Base-by-base conservation (phyloP, 2,113 vertebrate species). In the Channa argus region DNA sequence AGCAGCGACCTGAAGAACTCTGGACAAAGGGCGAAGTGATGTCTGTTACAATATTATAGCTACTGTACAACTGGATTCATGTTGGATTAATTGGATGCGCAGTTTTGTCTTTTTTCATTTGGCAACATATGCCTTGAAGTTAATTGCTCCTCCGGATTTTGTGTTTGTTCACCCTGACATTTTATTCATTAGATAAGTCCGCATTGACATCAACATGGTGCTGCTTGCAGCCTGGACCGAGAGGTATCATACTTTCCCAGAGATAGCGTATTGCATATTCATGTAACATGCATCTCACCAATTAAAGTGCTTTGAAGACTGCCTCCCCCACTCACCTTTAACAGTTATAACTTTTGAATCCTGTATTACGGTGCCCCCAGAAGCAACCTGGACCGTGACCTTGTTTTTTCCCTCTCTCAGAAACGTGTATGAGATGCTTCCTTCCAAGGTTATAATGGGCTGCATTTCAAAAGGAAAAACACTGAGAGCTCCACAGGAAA, bases 361-460 rank as follows among this genome's bases (percentile, higher is more conserved):
- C 82, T 99, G 97, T 77, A 97, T 95, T 52, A 99, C 94, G 41
- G 89, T 90, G 74, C 87, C 96, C 59, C 96, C 97, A 1, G 95
- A 95, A 46, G 97, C 93, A 59, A 99, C 96, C 63, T 99, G 97
- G 64, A 98, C 96, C 0, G 96, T 98, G 88, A 99, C 94, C 60
- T 94, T 94, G 79, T 95, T 96, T 77, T 92, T 93, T 47, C 97
- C 97, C 71, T 96, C 95, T n/a, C 54, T 86, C 1, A 80, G 74
- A 77, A 99, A 98, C 0, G 83, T 84, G 88, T 96, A 94, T 0
- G 97, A 96, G 83, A 97, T 92, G 83, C 96, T 98, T 92, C 94
- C 97, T 56, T 97, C 97, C 94, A 99, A 82, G 74, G 97, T 99
- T 93, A 98, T 96, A 85, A 97, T 92, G 5, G 97, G 97, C 97